These are phyloP conservation scores for Lutraria lutraria DNA, from an alignment of 2,888 invertebrate genomes.

Conservation along the genomic window DNA sequence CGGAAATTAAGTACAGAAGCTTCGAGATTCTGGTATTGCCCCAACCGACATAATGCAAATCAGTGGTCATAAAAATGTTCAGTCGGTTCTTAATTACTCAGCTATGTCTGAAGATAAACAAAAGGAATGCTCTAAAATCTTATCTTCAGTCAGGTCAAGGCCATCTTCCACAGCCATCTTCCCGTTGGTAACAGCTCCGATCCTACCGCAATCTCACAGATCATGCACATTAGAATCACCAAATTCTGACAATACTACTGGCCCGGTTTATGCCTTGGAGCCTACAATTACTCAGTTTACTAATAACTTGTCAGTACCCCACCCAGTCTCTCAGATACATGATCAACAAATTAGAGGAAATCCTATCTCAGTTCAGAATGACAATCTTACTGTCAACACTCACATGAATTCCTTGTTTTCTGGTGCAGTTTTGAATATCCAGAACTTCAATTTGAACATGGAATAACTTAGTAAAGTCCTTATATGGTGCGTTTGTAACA, in stretches of 20 bases:
- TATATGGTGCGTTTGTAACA: not conserved
- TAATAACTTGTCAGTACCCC: not conserved
- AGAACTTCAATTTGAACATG: constrained; percentile 43
- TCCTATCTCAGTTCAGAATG: constrained; percentile 18
- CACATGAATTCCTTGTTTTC: constrained; percentile 47
- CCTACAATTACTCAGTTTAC: not conserved
- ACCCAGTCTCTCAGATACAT: constrained; percentile 2
- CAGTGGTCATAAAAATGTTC: constrained; percentile 58
- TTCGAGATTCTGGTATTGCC: constrained; percentile 46
- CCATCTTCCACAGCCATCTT: constrained; percentile 14
- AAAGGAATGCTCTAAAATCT: constrained; percentile 47
- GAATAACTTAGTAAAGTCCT: not conserved
- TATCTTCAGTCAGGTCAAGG: constrained; percentile 35
- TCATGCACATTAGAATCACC: not conserved
- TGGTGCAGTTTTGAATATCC: constrained; percentile 42
- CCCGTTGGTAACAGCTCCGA: not conserved
- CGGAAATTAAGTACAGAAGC: constrained; percentile 46
- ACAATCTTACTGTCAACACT: constrained; percentile 10
- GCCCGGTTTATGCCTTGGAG: not conserved
- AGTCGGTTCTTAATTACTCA: constrained; percentile 55
- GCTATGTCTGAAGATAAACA: constrained; percentile 57
- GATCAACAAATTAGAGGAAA: not conserved
- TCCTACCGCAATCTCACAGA: not conserved
- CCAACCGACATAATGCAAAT: constrained; percentile 63
- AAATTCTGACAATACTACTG: not conserved